Evolutionary conservation across 2,888 invertebrate species (phyloP), one percentile per base, ranked within the genome.

Genomic region (Trachelus iudaicus): DNA sequence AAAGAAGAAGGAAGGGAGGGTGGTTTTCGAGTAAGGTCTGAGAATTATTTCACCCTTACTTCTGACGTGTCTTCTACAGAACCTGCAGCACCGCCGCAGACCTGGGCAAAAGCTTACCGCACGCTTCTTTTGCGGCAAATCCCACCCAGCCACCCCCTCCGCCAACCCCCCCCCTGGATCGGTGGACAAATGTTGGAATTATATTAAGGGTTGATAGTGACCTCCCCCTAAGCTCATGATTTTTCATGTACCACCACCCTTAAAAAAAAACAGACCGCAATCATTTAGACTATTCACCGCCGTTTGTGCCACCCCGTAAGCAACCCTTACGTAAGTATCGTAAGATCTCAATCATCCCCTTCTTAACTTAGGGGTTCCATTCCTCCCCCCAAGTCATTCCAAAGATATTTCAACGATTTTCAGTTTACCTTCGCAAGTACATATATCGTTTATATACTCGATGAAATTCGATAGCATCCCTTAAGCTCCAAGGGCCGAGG

Each of bases 21-120:
- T 81, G 81, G 80, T 82, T 79, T 83, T 85, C 80, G 85, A 87
- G 77, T 81, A 77, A 76, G 79, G 77, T 76, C 78, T 81, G 80
- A 83, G 81, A 78, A 76, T 79, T 79, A 84, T 56, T 56, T 56
- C 56, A 56, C 56, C 56, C 56, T 56, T 56, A 23, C 56, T 56
- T 23, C 56, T 23, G 56, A 23, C 15, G 56, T 56, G 56, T 56
- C 56, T 56, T 56, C 56, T 23, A 56, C 56, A 56, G 56, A 56
- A 56, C 23, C 23, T 56, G 56, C 56, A 56, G 15, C 23, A 56
- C 56, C 56, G 23, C 23, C 23, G 23, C 23, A 9, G 56, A 9
- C 56, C 56, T 56, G 56, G 56, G 56, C 56, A 56, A 23, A 23
- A 56, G 56, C 23, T 56, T 56, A 23, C 56, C 56, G 9, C 56